Evolutionary conservation across 2,888 invertebrate species (phyloP).

Genomic region (Unio delphinus): DNA sequence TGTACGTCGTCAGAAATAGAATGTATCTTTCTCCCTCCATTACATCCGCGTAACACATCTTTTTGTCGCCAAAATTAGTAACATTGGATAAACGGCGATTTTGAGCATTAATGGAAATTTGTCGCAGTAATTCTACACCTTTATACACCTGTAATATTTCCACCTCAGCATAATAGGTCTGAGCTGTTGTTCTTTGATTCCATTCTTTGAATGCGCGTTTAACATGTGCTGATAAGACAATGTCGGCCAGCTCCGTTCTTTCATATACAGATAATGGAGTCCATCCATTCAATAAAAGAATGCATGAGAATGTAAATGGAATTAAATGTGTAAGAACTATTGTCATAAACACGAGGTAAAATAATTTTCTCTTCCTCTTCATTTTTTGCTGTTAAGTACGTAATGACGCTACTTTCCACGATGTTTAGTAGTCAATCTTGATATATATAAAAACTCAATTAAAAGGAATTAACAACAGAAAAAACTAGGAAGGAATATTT

Average conservation of each 20-base stretch:
- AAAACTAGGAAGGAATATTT: too few relatives aligned
- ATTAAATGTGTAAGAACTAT: slow-evolving; percentile 17
- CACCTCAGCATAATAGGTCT: slow-evolving; percentile 62
- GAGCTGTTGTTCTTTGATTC: slow-evolving; percentile 41
- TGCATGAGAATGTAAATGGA: slow-evolving; percentile 52
- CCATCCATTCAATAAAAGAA: slow-evolving; percentile 69
- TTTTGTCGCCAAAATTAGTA: slow-evolving; percentile 68
- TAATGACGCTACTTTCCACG: too few relatives aligned
- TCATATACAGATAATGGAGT: slow-evolving; percentile 59
- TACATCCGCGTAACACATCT: slow-evolving; percentile 68
- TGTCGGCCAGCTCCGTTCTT: slow-evolving; percentile 57
- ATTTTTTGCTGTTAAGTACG: too few relatives aligned
- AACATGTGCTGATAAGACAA: slow-evolving; percentile 56
- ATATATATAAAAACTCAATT: too few relatives aligned
- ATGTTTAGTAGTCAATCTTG: too few relatives aligned
- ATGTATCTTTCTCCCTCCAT: slow-evolving; percentile 58
- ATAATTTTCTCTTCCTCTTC: too few relatives aligned
- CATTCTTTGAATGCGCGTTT: slow-evolving; percentile 52
- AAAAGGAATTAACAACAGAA: too few relatives aligned
- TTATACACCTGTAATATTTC: slow-evolving; percentile 55
- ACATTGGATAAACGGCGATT: slow-evolving; percentile 50
- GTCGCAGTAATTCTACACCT: slow-evolving; percentile 40
- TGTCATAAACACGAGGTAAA: too few relatives aligned
- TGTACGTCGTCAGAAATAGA: slow-evolving; percentile 64
- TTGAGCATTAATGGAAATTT: slow-evolving; percentile 19